Percentiles rank a stretch among this genome's conserved stretches.
Evolutionary conservation across 2,888 invertebrate genomes (phyloP).

Genomic region (Ecliptopera silaceata): DNA sequence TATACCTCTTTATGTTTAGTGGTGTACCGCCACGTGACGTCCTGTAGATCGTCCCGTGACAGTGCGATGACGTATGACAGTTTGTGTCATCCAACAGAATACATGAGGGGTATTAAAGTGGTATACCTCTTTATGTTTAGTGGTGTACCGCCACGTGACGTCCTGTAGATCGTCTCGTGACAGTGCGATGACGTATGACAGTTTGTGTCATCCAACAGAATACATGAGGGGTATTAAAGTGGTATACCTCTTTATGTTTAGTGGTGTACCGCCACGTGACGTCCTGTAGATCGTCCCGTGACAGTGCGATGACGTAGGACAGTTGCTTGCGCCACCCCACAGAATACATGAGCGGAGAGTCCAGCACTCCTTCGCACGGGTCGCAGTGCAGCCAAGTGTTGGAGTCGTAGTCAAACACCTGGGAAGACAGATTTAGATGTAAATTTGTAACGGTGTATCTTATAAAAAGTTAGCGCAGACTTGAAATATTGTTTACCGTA

Average conservation of each 20-base stretch:
- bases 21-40: too few species aligned
- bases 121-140: slow-evolving; percentile 70
- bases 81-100: too few species aligned
- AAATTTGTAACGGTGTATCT: too few species aligned
- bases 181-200: too few species aligned
- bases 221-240: slow-evolving; percentile 85
- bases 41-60: too few species aligned
- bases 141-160: too few species aligned
- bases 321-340: slow-evolving; percentile 94
- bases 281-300: slow-evolving; percentile 94
- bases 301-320: slow-evolving; percentile 93
- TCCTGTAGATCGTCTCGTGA: too few species aligned
- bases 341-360: slow-evolving; percentile 96
- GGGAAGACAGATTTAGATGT: background rate
- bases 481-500: too few species aligned
- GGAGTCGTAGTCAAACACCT: slow-evolving; percentile 90
- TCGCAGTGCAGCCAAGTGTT: slow-evolving; percentile 96
- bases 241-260: slow-evolving; percentile 73
- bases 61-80: too few species aligned
- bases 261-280: slow-evolving; percentile 93
- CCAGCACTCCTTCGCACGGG: slow-evolving; percentile 94
- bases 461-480: too few species aligned
- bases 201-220: too few species aligned
- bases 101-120: too few species aligned
- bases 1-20: slow-evolving; percentile 70